These are phyloP conservation scores for Pimpla rufipes DNA, from an alignment of 2,888 invertebrate species.

Conservation along the genomic window DNA sequence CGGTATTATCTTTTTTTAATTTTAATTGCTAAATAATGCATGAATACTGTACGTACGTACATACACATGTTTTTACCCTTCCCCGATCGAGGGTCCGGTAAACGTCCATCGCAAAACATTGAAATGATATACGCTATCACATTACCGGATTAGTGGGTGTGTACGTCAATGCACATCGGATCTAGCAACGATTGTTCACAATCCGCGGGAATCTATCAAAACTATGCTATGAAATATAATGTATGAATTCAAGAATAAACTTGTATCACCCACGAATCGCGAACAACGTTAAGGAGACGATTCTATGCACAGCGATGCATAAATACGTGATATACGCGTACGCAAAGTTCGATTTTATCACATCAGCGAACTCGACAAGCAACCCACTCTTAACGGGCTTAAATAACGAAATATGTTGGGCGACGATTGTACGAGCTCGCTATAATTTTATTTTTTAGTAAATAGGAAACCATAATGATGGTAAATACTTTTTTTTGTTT, in stretches of 20 bases:
- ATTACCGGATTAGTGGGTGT: constrained; percentile 38
- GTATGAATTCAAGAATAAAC: background rate
- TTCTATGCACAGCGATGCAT: constrained; percentile 19
- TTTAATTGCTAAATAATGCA: constrained; percentile 64
- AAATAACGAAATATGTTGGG: background rate
- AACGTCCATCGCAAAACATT: constrained; percentile 32
- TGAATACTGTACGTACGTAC: constrained; percentile 73
- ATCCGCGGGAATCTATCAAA: constrained; percentile 13
- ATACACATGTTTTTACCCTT: constrained; percentile 60
- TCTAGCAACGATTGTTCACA: background rate
- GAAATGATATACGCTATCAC: constrained; percentile 46
- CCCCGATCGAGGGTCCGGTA: constrained; percentile 38
- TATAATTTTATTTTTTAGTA: constrained; percentile 22
- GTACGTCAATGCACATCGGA: background rate
- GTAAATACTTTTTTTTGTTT: constrained; percentile 42
- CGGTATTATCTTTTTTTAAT: constrained; percentile 26
- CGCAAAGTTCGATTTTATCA: constrained; percentile 29
- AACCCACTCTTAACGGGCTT: background rate
- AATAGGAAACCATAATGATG: constrained; percentile 36
- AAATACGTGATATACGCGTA: constrained; percentile 25
- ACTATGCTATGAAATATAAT: constrained; percentile 20
- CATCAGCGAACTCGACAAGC: constrained; percentile 7
- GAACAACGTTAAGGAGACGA: background rate
- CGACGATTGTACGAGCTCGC: constrained; percentile 22
- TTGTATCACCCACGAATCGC: constrained; percentile 2